phyloP scores from a whole-genome alignment of 2,888 invertebrate genomes.

The Apamea crenata region DNA sequence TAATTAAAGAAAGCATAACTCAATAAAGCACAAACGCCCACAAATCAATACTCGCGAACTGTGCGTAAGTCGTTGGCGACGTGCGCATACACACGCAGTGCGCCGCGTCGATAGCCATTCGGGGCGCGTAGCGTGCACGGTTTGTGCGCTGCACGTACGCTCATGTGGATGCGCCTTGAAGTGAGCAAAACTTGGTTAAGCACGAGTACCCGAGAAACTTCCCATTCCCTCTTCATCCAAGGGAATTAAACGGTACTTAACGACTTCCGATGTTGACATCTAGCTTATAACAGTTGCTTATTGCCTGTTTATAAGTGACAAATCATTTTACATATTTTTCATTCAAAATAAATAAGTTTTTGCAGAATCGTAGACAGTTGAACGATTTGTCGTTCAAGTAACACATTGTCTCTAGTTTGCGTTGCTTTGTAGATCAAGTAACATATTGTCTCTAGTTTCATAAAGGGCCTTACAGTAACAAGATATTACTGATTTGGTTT shows the following conservation, averaged over 20 bases:
- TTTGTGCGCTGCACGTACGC: not conserved
- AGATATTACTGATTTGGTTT: slow-evolving; percentile 43
- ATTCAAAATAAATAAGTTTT: not conserved
- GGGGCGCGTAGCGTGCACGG: not conserved
- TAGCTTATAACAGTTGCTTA: not conserved
- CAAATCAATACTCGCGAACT: not conserved
- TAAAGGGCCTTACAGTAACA: slow-evolving; percentile 33
- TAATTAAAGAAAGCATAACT: not conserved
- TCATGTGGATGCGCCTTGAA: not conserved
- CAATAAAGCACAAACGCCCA: not conserved
- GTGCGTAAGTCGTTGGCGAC: not conserved
- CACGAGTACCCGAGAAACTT: not conserved
- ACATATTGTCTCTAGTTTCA: slow-evolving; percentile 42
- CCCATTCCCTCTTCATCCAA: not conserved
- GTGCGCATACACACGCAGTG: not conserved
- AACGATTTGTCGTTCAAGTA: not conserved
- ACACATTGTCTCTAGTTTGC: slow-evolving; percentile 36
- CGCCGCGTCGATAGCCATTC: too few relatives aligned
- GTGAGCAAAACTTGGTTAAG: not conserved
- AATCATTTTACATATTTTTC: not conserved
- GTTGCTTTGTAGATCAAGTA: not conserved
- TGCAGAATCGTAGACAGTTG: not conserved
- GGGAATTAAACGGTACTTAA: not conserved
- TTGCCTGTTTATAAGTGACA: not conserved
- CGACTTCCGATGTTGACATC: not conserved